phyloP scores from a whole-genome alignment of 2,888 invertebrate genomes.

The Sphecodes monilicornis region DNA sequence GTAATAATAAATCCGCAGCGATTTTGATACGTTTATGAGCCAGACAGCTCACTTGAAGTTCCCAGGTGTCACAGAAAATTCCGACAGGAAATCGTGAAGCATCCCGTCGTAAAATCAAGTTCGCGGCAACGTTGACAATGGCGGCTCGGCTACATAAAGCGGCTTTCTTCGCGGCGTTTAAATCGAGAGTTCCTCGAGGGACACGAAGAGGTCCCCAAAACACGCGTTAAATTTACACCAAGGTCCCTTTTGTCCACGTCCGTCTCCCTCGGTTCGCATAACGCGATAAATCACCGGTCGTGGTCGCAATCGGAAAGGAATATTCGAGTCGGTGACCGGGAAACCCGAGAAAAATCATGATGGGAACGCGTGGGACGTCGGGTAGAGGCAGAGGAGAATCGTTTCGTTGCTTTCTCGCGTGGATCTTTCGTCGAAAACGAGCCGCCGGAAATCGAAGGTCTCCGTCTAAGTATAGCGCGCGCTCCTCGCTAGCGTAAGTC shows the following conservation, averaged over 20 bases:
- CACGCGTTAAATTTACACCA: conserved; percentile 50
- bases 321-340: conserved; percentile 30
- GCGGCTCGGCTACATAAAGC: neutral
- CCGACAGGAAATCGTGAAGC: neutral
- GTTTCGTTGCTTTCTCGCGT: conserved; percentile 51
- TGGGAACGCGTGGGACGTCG: neutral
- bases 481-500: conserved; percentile 66
- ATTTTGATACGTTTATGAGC: neutral
- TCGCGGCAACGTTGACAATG: neutral
- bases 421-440: conserved; percentile 69
- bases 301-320: conserved; percentile 35
- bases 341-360: conserved; percentile 14
- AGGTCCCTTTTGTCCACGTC: conserved; percentile 45
- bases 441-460: conserved; percentile 74
- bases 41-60: neutral
- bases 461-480: conserved; percentile 69
- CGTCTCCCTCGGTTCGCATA: neutral
- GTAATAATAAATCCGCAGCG: neutral
- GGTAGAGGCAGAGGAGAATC: neutral
- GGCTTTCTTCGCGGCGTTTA: neutral
- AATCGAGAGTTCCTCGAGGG: neutral
- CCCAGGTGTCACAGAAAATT: neutral
- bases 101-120: neutral
- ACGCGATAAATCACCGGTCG: neutral
- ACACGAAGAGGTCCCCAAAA: conserved; percentile 12